A percentile compares a stretch with the other conserved stretches of the same genome.
Evolutionary conservation across 2,888 invertebrate genomes (phyloP).

Genomic region (Agrochola lychnidis): DNA sequence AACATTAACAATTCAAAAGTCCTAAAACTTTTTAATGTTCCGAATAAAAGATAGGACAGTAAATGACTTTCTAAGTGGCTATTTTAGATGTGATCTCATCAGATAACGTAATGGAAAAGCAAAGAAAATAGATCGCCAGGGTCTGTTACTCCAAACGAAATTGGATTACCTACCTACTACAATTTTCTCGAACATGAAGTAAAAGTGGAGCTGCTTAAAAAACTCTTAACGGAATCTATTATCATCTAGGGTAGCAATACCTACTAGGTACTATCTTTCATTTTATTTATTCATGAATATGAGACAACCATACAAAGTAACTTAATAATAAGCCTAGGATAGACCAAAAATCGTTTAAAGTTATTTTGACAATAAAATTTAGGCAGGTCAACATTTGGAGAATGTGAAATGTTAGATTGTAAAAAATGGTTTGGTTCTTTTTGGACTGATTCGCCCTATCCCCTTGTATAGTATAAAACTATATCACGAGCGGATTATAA

Average conservation of each 20-base stretch:
- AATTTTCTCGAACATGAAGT: constrained; percentile 27
- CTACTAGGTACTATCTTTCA: neutral
- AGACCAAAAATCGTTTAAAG: too few relatives aligned
- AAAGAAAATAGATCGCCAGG: constrained; percentile 42
- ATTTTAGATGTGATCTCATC: constrained; percentile 59
- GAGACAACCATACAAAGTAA: too few relatives aligned
- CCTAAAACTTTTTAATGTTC: constrained; percentile 42
- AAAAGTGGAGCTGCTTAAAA: constrained; percentile 25
- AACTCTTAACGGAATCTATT: constrained; percentile 18
- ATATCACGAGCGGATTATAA: too few relatives aligned
- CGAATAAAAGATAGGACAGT: constrained; percentile 37
- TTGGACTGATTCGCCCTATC: too few relatives aligned
- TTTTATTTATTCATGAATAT: too few relatives aligned
- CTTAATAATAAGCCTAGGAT: too few relatives aligned
- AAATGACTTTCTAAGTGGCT: constrained; percentile 52
- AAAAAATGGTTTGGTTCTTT: too few relatives aligned
- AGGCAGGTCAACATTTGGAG: too few relatives aligned
- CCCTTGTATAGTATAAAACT: too few relatives aligned
- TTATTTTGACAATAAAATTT: too few relatives aligned
- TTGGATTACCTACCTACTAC: constrained; percentile 24
- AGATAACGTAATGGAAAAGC: constrained; percentile 53
- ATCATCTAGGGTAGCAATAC: neutral
- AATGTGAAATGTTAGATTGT: too few relatives aligned
- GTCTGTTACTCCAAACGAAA: constrained; percentile 39
- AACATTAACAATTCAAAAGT: constrained; percentile 13